Evolutionary conservation across 2,797 vertebrate genomes (phyloP), one percentile per base, ranked within the genome.

Genomic region (Notoglanidium macrostoma): DNA sequence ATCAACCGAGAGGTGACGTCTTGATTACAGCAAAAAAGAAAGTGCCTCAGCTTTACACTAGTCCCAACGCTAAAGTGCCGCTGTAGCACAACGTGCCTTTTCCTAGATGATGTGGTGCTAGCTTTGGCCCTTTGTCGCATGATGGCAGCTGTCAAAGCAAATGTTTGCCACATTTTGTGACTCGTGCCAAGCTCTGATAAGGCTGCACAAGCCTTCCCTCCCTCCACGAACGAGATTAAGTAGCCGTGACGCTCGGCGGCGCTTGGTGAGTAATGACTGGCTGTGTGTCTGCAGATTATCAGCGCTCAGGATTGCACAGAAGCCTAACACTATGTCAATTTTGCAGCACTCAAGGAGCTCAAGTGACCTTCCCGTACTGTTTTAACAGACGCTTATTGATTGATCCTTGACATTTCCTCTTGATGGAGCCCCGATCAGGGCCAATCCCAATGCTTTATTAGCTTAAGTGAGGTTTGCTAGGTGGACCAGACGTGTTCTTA

Each of bases 121-220:
- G 46, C 46, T 49, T 49, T 49, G 46, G 9, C 46, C 46, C 46
- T 72, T 49, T 49, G 85, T 73, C 12, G 21, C 68, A 40, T 72
- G 88, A 63, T 35, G 61, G 46, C 85, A 87, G 73, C 86, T 76
- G 82, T 68, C 79, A 79, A 46, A 85, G 61, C 86, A 90, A 85
- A 83, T 73, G 54, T 59, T 59, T 85, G 85, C 61, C 44, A 26
- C n/a, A 72, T 73, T 87, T 59, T 73, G 80, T 63, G 59, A 84
- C 85, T 87, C 90, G 80, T 40, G 54, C 70, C 73, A 57, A 40
- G 83, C 80, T 1, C 21, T 91, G 92, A 95, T 95, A 95, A 95
- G 92, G 55, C 55, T 70, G 40, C 29, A 46, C 65, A 65, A 59
- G 88, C 78, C 68, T 83, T 83, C 83, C 87, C 90, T 78, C 81